Percentiles rank a stretch among this genome's conserved stretches.
Evolutionary conservation across 2,888 invertebrate genomes (phyloP).

Genomic region (Tachina fera): DNA sequence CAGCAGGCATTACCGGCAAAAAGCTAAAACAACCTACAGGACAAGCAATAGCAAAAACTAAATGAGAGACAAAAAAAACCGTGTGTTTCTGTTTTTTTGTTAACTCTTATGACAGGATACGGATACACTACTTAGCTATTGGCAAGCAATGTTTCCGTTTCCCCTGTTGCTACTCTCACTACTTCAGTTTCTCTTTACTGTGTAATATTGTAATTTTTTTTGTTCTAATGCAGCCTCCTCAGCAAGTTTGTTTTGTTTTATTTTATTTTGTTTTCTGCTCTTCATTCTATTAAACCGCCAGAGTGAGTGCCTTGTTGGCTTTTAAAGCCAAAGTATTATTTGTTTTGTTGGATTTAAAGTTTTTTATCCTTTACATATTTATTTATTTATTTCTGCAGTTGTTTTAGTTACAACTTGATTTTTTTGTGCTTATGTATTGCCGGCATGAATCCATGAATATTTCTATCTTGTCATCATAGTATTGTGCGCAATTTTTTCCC

Average conservation of each 20-base stretch:
- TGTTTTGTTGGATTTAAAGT: conserved; percentile 46
- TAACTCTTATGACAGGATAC: conserved; percentile 71
- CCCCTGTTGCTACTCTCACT: conserved; percentile 55
- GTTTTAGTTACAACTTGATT: conserved; percentile 37
- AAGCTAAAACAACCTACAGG: conserved; percentile 34
- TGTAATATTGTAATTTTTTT: conserved; percentile 11
- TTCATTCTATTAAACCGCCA: conserved; percentile 47
- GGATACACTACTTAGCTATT: conserved; percentile 72
- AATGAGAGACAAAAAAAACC: conserved; percentile 21
- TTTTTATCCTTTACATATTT: neutral
- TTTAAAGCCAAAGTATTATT: conserved; percentile 64
- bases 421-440: conserved; percentile 9
- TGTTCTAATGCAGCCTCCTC: conserved; percentile 42
- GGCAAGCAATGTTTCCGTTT: conserved; percentile 72
- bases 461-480: conserved; percentile 61
- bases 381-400: conserved; percentile 53
- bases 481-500: conserved; percentile 49
- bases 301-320: conserved; percentile 61
- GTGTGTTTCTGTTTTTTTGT: conserved; percentile 26
- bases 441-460: conserved; percentile 61
- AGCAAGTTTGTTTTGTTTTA: conserved; percentile 11
- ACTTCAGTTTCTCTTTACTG: conserved; percentile 2
- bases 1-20: neutral
- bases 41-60: conserved; percentile 23
- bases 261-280: conserved; percentile 1